Evolutionary conservation across 2,113 vertebrate species (phyloP).

Genomic region (Empidonax alnorum): DNA sequence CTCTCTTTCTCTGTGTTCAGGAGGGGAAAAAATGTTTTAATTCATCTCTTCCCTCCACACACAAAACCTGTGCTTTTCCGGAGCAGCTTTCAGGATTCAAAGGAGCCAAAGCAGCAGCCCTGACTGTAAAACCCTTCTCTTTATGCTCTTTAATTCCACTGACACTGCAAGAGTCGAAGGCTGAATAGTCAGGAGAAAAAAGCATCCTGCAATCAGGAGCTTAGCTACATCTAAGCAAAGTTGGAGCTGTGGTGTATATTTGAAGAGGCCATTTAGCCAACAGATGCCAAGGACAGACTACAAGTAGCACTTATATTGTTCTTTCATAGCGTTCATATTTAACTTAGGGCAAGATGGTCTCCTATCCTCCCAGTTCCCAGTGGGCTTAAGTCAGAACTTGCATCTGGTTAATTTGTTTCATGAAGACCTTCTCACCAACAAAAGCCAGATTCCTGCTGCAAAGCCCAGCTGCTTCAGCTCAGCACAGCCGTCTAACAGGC

Average conservation of each 20-base stretch:
- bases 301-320: neutral
- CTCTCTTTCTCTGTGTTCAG: neutral
- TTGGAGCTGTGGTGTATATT: neutral
- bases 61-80: neutral
- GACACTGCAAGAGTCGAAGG: neutral
- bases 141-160: slow-evolving; percentile 34
- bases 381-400: neutral
- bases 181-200: slow-evolving; percentile 27
- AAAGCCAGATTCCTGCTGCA: neutral
- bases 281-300: slow-evolving; percentile 40
- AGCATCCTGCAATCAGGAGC: slow-evolving; percentile 4
- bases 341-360: neutral
- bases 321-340: neutral
- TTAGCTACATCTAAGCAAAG: neutral
- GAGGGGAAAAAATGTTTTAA: slow-evolving; percentile 13
- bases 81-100: neutral
- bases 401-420: neutral
- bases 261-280: slow-evolving; percentile 32
- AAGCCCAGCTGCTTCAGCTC: neutral
- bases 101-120: neutral
- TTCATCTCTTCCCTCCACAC: neutral
- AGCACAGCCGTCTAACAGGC: neutral
- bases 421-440: neutral
- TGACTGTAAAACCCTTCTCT: slow-evolving; percentile 13
- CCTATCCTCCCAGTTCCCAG: neutral